A percentile compares a stretch with the other conserved stretches of the same genome.
Evolutionary conservation across 2,888 invertebrate genomes (phyloP).

Genomic region (Phyllotreta striolata): DNA sequence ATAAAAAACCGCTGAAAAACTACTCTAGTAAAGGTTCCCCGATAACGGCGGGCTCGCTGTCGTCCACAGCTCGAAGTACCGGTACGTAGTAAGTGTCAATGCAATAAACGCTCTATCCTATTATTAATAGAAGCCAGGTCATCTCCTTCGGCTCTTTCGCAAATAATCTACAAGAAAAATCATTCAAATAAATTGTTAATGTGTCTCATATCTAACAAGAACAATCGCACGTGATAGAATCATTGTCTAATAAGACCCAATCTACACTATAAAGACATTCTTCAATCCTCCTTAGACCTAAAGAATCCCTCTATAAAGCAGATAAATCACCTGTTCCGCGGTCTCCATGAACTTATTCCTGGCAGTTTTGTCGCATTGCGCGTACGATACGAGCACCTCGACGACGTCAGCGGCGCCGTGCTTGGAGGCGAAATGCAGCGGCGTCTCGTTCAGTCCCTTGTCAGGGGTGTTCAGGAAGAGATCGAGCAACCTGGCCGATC

Average conservation of each 20-base stretch:
- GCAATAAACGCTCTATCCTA: constrained; percentile 70
- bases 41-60: constrained; percentile 76
- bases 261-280: too few relatives aligned
- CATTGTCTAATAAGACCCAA: too few relatives aligned
- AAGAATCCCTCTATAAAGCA: background rate
- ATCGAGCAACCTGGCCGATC: constrained; percentile 79
- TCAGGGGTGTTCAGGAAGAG: constrained; percentile 95
- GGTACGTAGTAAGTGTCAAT: constrained; percentile 88
- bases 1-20: too few relatives aligned
- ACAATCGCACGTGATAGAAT: too few relatives aligned
- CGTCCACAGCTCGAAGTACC: constrained; percentile 81
- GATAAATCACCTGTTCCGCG: constrained; percentile 74
- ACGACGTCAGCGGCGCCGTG: constrained; percentile 84
- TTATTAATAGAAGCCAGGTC: constrained; percentile 58
- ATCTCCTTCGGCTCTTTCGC: constrained; percentile 67
- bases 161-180: constrained; percentile 71
- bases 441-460: constrained; percentile 91
- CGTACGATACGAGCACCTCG: constrained; percentile 80
- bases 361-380: constrained; percentile 76
- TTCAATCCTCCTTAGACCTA: too few relatives aligned
- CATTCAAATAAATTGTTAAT: too few relatives aligned
- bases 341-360: constrained; percentile 79
- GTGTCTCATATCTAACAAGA: too few relatives aligned
- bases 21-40: constrained; percentile 83
- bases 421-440: constrained; percentile 93